These are phyloP conservation scores for Lepidostoma basale DNA, from an alignment of 1,140 invertebrate species.

Conservation along the genomic window DNA sequence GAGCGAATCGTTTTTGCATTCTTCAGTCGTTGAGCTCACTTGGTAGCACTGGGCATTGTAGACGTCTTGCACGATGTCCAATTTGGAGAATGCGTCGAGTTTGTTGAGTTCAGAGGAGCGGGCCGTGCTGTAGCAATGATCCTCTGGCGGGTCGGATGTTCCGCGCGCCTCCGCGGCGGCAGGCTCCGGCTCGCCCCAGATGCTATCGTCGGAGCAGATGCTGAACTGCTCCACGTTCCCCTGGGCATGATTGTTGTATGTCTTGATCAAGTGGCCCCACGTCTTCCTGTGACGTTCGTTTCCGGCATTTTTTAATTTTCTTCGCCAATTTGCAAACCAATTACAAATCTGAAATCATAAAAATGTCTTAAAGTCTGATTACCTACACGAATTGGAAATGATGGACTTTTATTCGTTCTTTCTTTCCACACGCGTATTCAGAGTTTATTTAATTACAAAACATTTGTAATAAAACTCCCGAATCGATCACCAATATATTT, in stretches of 20 bases:
- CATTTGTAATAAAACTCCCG: too few species aligned
- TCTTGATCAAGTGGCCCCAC: constrained; percentile 74
- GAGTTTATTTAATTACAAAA: too few species aligned
- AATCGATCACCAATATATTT: too few species aligned
- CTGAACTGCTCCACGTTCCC: constrained; percentile 78
- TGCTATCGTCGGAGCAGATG: constrained; percentile 74
- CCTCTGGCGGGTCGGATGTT: constrained; percentile 15
- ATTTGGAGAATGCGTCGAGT: constrained; percentile 37
- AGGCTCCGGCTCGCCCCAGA: constrained; percentile 69
- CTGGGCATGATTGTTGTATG: constrained; percentile 72
- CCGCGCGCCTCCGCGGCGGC: constrained; percentile 46
- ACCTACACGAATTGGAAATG: too few species aligned
- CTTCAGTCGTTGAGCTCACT: constrained; percentile 55
- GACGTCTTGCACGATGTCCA: constrained; percentile 9
- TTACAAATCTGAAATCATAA: constrained; percentile 68
- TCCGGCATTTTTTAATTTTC: constrained; percentile 74
- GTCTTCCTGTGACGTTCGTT: constrained; percentile 67
- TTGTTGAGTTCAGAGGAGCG: constrained; percentile 37
- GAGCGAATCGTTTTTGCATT: constrained; percentile 38
- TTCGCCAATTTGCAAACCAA: constrained; percentile 78
- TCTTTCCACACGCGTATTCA: too few species aligned
- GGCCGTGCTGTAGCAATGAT: constrained; percentile 49
- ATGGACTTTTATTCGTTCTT: too few species aligned
- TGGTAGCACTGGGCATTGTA: constrained; percentile 49
- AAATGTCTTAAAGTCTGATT: too few species aligned